phyloP scores from a whole-genome alignment of 2,113 vertebrate species.

The Bubalus kerabau region DNA sequence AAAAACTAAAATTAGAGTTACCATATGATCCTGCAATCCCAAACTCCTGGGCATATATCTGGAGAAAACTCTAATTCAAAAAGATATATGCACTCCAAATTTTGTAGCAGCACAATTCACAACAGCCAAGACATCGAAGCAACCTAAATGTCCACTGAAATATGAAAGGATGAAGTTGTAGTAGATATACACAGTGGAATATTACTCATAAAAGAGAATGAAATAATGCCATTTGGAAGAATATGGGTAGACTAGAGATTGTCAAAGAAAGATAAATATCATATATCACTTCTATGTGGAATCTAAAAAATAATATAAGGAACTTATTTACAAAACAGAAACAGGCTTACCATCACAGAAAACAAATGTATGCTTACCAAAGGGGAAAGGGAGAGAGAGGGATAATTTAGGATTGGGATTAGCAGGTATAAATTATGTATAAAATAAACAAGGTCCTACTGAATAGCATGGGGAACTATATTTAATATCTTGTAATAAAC shows the following conservation, averaged over 20 bases:
- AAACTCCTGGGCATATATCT: not conserved
- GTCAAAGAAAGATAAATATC: not conserved
- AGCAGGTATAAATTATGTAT: not conserved
- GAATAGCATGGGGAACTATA: not conserved
- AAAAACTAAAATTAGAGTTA: not conserved
- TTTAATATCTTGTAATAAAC: not conserved
- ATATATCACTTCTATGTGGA: not conserved
- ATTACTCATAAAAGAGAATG: not conserved
- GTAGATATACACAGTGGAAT: not conserved
- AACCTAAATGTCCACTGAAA: not conserved
- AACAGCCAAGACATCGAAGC: not conserved
- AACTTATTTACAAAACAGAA: not conserved
- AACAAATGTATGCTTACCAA: not conserved
- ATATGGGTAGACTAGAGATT: not conserved
- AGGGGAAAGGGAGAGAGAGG: not conserved
- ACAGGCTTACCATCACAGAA: not conserved
- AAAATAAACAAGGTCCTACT: not conserved
- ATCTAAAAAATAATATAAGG: not conserved
- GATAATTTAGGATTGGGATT: not conserved
- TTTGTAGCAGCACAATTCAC: not conserved
- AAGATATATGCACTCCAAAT: not conserved
- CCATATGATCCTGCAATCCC: not conserved
- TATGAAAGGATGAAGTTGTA: not conserved
- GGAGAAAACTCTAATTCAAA: not conserved
- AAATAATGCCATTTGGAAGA: not conserved